These are phyloP conservation scores for Turdus rufiventris DNA, from an alignment of 2,113 vertebrate species.

Conservation along the genomic window DNA sequence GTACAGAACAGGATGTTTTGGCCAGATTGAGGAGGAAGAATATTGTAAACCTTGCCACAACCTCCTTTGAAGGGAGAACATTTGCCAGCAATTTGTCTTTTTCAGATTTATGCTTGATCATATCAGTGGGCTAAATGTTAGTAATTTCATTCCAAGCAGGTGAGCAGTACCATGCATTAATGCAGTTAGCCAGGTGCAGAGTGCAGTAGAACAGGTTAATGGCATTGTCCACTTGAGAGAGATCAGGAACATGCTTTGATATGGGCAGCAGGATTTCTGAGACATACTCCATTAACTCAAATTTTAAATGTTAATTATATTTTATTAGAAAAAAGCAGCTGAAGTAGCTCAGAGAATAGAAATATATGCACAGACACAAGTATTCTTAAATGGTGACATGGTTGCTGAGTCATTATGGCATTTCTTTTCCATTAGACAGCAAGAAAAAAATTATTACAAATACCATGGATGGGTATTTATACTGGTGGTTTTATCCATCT, in stretches of 20 bases:
- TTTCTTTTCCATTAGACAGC: not conserved
- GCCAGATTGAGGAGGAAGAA: not conserved
- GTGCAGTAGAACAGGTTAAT: slow-evolving; percentile 30
- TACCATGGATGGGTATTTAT: not conserved
- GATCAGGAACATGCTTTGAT: not conserved
- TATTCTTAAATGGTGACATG: not conserved
- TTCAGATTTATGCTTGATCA: slow-evolving; percentile 17
- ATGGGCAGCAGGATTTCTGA: not conserved
- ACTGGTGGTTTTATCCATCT: not conserved
- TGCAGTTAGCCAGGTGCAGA: not conserved
- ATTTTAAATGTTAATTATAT: not conserved
- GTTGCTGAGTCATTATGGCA: not conserved
- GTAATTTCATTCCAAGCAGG: slow-evolving; percentile 32
- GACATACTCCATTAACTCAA: not conserved
- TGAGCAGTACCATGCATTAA: not conserved
- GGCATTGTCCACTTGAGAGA: slow-evolving; percentile 12
- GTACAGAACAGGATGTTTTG: not conserved
- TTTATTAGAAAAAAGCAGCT: not conserved
- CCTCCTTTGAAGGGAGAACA: not conserved
- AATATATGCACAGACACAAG: not conserved
- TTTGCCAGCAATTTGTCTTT: slow-evolving; percentile 14
- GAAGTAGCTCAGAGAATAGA: not conserved
- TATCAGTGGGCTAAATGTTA: slow-evolving; percentile 28
- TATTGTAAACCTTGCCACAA: not conserved
- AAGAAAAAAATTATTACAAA: not conserved